Evolutionary conservation across 2,888 invertebrate genomes (phyloP).

Genomic region (Hypomecis atomaria): DNA sequence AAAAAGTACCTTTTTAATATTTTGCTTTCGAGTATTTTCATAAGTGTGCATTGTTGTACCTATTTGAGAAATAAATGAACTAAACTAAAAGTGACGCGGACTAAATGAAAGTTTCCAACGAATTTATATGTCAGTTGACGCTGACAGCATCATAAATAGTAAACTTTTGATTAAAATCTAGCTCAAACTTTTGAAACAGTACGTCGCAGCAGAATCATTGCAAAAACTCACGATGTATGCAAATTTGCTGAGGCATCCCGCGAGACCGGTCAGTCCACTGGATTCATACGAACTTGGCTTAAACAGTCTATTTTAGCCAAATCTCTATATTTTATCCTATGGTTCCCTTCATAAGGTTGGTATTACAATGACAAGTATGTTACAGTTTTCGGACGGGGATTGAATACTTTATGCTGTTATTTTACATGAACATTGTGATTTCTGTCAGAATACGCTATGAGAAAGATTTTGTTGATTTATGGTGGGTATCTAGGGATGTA

Average conservation of each 20-base stretch:
- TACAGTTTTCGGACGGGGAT: conserved; percentile 34
- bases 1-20: too few relatives aligned
- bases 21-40: too few relatives aligned
- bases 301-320: conserved; percentile 27
- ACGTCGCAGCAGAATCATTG: conserved; percentile 41
- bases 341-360: conserved; percentile 15
- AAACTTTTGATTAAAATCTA: conserved; percentile 5
- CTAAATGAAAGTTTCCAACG: background rate
- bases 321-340: conserved; percentile 21
- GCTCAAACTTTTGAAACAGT: conserved; percentile 35
- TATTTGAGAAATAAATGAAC: too few relatives aligned
- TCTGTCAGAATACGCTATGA: conserved; percentile 39
- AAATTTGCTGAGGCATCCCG: conserved; percentile 53
- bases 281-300: conserved; percentile 52
- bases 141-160: too few relatives aligned
- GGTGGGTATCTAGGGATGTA: conserved; percentile 23
- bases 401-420: conserved; percentile 44
- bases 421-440: conserved; percentile 44
- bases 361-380: conserved; percentile 7
- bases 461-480: conserved; percentile 38
- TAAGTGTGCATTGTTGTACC: too few relatives aligned
- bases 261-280: conserved; percentile 51
- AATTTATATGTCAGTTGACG: too few relatives aligned
- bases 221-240: conserved; percentile 55
- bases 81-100: background rate